A percentile compares a stretch with the other conserved stretches of the same genome.
phyloP scores from a whole-genome alignment of 2,888 invertebrate species.

The Pyralis farinalis region DNA sequence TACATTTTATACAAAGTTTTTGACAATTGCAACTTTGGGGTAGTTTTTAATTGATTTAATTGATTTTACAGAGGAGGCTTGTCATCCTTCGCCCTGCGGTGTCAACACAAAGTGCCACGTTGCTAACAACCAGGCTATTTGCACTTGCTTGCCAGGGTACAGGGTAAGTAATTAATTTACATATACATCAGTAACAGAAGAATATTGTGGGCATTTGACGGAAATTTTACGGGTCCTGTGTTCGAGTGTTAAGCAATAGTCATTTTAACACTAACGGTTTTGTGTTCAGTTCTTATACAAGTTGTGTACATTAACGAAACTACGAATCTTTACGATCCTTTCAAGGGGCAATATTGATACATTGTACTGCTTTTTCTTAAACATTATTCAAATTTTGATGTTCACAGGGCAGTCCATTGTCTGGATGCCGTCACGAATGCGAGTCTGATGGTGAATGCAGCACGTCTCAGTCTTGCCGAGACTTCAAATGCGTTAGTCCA shows the following conservation, averaged over 20 bases:
- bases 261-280: too few relatives aligned
- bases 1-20: too few relatives aligned
- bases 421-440: constrained; percentile 91
- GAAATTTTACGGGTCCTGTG: too few relatives aligned
- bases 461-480: constrained; percentile 85
- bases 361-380: too few relatives aligned
- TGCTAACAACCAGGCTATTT: constrained; percentile 87
- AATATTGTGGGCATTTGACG: too few relatives aligned
- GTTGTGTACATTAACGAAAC: too few relatives aligned
- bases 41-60: neutral
- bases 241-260: too few relatives aligned
- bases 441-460: constrained; percentile 89
- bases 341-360: too few relatives aligned
- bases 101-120: constrained; percentile 90
- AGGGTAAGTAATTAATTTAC: constrained; percentile 46
- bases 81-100: constrained; percentile 92
- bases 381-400: constrained; percentile 3
- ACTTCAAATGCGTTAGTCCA: constrained; percentile 88
- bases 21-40: too few relatives aligned
- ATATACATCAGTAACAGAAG: too few relatives aligned
- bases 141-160: constrained; percentile 88
- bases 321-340: too few relatives aligned
- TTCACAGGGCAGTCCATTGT: constrained; percentile 85
- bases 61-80: constrained; percentile 85
- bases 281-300: too few relatives aligned